Evolutionary conservation across 2,113 vertebrate species (phyloP).

Genomic region (Ibidorhyncha struthersii): DNA sequence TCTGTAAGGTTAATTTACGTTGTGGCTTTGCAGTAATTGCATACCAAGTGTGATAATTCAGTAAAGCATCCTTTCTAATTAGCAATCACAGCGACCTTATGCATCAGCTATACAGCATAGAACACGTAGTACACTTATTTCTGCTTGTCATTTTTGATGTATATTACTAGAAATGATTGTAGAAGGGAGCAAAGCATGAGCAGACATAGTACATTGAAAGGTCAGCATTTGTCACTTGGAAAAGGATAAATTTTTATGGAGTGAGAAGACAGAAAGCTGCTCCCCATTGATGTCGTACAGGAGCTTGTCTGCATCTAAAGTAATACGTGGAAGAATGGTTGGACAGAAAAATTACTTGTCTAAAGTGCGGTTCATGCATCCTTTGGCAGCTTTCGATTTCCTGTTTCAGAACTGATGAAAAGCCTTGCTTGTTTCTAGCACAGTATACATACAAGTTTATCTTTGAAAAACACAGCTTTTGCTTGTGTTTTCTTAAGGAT

Average conservation of each 20-base stretch:
- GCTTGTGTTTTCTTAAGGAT: slow-evolving; percentile 28
- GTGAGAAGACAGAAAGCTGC: not conserved
- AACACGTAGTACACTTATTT: not conserved
- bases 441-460: not conserved
- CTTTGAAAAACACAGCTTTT: not conserved
- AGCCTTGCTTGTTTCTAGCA: not conserved
- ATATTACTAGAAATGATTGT: slow-evolving; percentile 5
- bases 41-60: slow-evolving; percentile 42
- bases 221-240: slow-evolving; percentile 29
- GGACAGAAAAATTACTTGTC: not conserved
- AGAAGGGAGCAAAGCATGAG: not conserved
- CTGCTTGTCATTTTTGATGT: slow-evolving; percentile 41
- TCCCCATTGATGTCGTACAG: not conserved
- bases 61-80: slow-evolving; percentile 53
- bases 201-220: not conserved
- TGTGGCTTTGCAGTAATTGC: slow-evolving; percentile 25
- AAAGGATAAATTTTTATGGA: slow-evolving; percentile 40
- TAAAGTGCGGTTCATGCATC: slow-evolving; percentile 1
- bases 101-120: not conserved
- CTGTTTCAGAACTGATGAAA: not conserved
- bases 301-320: slow-evolving; percentile 35
- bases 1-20: slow-evolving; percentile 43
- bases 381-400: slow-evolving; percentile 14
- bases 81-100: not conserved
- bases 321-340: not conserved